Percentiles rank a stretch among this genome's conserved stretches.
phyloP scores from a whole-genome alignment of 2,113 vertebrate genomes.

The Aythya baeri region DNA sequence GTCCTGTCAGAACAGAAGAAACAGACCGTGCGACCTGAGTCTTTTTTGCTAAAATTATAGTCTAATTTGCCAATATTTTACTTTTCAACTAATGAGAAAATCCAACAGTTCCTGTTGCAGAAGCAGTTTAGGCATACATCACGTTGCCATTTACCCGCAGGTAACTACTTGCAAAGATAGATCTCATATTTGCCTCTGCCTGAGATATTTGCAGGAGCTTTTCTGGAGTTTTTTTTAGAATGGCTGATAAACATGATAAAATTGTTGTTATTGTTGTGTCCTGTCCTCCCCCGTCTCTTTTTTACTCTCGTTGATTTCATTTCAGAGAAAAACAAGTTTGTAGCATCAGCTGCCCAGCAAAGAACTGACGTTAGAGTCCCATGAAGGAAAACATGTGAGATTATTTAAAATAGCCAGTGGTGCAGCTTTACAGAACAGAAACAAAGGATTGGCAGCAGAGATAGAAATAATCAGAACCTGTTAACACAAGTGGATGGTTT shows the following conservation, averaged over 20 bases:
- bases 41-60: slow-evolving; percentile 24
- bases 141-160: background rate
- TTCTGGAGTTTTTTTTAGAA: background rate
- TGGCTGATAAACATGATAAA: background rate
- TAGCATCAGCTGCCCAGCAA: background rate
- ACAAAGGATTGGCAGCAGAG: background rate
- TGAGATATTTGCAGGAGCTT: background rate
- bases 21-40: background rate
- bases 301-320: background rate
- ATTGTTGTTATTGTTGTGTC: background rate
- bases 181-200: background rate
- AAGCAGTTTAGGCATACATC: background rate
- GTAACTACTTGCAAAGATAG: background rate
- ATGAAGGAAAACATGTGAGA: background rate
- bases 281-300: background rate
- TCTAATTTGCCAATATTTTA: slow-evolving; percentile 38
- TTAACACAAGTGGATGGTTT: background rate
- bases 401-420: background rate
- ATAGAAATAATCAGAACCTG: background rate
- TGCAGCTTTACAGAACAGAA: background rate
- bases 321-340: background rate
- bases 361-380: background rate
- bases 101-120: background rate
- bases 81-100: slow-evolving; percentile 35
- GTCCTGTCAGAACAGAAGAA: background rate